A percentile compares a stretch with the other conserved stretches of the same genome.
Conservation (phyloP, 2,888 invertebrate genomes). For the Sipha maydis region DNA sequence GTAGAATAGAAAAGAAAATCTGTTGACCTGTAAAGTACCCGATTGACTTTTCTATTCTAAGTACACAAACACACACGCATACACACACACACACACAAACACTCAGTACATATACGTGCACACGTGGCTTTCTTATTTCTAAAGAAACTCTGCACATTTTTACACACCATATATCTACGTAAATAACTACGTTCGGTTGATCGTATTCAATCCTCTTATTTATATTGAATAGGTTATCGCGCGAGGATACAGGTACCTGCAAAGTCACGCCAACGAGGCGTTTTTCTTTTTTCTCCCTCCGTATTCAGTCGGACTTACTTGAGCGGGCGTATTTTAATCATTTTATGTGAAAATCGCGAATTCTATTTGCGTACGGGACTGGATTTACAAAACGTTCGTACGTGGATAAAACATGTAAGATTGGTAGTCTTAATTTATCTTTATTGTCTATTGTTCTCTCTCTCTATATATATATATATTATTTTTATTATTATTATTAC, state of each 20-base stretch:
- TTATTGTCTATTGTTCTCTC: slow-evolving; percentile 5
- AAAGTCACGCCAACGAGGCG: background rate
- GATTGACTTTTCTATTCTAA: slow-evolving; percentile 53
- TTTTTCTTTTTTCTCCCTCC: background rate
- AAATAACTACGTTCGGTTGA: background rate
- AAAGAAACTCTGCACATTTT: slow-evolving; percentile 10
- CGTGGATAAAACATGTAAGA: background rate
- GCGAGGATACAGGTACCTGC: background rate
- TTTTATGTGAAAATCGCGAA: too few species aligned
- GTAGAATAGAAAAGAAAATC: slow-evolving; percentile 27
- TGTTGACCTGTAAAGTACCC: slow-evolving; percentile 55
- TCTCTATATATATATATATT: background rate
- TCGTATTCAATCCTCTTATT: slow-evolving; percentile 27
- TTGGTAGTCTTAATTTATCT: background rate
- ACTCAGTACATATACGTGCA: background rate
- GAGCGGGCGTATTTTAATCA: background rate
- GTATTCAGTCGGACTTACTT: too few species aligned
- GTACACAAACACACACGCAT: background rate
- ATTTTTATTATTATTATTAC: too few species aligned
- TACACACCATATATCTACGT: background rate
- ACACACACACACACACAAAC: background rate
- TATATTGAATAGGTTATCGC: slow-evolving; percentile 19
- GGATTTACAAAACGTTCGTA: background rate
- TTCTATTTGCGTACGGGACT: too few species aligned
- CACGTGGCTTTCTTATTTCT: background rate